phyloP scores from a whole-genome alignment of 1,140 invertebrate species.

The Mamestra configurata region DNA sequence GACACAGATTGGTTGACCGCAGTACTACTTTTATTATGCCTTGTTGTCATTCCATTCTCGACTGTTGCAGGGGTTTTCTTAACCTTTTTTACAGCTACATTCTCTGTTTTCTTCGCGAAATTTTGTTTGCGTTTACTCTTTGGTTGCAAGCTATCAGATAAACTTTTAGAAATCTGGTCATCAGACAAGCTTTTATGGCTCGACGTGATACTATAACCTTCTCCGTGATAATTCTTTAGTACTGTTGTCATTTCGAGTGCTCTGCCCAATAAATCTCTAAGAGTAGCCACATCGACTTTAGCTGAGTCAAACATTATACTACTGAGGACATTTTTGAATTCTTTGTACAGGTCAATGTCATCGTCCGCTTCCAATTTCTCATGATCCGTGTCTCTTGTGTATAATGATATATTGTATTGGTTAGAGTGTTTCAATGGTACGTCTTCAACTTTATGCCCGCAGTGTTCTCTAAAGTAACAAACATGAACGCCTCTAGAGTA shows the following conservation, averaged over 20 bases:
- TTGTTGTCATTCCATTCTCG: neutral
- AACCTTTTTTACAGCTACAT: neutral
- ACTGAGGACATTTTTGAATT: slow-evolving; percentile 73
- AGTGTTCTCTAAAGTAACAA: slow-evolving; percentile 66
- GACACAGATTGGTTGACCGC: neutral
- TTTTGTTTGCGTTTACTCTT: slow-evolving; percentile 15
- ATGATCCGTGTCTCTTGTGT: slow-evolving; percentile 48
- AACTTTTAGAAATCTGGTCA: slow-evolving; percentile 48
- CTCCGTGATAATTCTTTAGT: slow-evolving; percentile 61
- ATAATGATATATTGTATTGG: slow-evolving; percentile 65
- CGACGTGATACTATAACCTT: neutral
- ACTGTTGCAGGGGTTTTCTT: neutral
- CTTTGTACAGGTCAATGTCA: slow-evolving; percentile 65
- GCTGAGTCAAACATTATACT: slow-evolving; percentile 64
- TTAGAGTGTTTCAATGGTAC: slow-evolving; percentile 58
- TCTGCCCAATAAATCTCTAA: slow-evolving; percentile 66
- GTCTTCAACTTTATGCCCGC: slow-evolving; percentile 56
- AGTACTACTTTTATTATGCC: neutral
- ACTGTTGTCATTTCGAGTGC: slow-evolving; percentile 74
- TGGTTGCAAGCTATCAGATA: slow-evolving; percentile 17
- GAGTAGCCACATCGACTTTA: slow-evolving; percentile 58
- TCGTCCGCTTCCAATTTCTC: neutral
- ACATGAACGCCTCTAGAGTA: slow-evolving; percentile 72
- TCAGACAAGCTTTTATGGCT: slow-evolving; percentile 48
- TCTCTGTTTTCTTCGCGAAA: neutral